Evolutionary conservation across 2,888 invertebrate species (phyloP).

Genomic region (Plagiodera versicolora): DNA sequence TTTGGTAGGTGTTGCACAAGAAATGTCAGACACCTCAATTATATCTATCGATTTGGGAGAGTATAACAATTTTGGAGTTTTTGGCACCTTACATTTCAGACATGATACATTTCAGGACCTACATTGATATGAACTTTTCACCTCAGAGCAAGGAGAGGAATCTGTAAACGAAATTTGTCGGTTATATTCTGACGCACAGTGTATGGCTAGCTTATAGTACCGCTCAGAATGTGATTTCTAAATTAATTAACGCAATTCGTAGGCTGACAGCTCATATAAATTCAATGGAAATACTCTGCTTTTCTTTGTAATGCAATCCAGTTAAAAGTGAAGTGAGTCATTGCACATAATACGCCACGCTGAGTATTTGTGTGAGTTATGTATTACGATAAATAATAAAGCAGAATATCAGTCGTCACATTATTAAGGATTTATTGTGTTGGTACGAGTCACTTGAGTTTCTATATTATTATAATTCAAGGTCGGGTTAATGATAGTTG

Average conservation of each 20-base stretch:
- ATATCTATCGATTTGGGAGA: no score
- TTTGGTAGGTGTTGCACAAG: no score
- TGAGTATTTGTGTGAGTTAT: background rate
- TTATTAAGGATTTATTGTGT: constrained; percentile 25
- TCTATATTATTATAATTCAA: constrained; percentile 22
- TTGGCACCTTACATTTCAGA: no score
- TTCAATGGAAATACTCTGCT: background rate
- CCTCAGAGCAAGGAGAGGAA: no score
- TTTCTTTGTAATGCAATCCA: background rate
- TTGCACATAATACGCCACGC: background rate
- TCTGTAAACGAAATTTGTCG: no score
- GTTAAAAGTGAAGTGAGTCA: background rate
- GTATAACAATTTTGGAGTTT: no score
- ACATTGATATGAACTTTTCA: no score
- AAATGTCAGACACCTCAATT: no score
- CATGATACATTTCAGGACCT: no score
- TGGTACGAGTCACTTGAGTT: background rate
- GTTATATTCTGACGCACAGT: no score
- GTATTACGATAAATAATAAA: constrained; percentile 20
- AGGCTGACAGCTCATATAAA: background rate
- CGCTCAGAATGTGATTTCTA: no score
- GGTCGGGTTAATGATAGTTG: constrained; percentile 15
- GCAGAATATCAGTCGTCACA: constrained; percentile 21
- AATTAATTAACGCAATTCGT: background rate
- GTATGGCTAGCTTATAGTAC: no score